Evolutionary conservation across 2,797 vertebrate species (phyloP), one percentile per base, ranked within the genome.

Genomic region (Aeoliscus strigatus): DNA sequence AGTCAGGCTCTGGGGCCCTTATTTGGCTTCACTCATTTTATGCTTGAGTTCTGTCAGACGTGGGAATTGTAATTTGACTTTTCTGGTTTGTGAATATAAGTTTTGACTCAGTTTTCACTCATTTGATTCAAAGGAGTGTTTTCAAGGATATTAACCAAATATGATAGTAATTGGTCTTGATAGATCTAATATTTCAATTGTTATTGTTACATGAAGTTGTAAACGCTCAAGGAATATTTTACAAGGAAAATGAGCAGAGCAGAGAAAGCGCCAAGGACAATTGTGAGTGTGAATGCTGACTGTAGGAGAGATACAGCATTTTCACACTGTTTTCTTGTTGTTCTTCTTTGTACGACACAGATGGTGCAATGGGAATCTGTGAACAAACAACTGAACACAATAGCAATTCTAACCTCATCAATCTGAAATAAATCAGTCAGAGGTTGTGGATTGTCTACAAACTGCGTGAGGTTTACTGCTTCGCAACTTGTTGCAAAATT

Each of bases 71-170:
- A 58, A 77, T 72, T 62, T 60, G 49, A 54, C 52, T 71, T 79
- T 66, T 68, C 66, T 48, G 68, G 66, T 80, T 81, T 74, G 66
- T 72, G 61, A 75, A 51, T 44, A 51, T 44, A 49, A 80, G 60
- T 60, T n/a, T n/a, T n/a, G n/a, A n/a, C n/a, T n/a, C n/a, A n/a
- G n/a, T n/a, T n/a, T n/a, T n/a, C n/a, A n/a, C n/a, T n/a, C n/a
- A n/a, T n/a, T n/a, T n/a, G n/a, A n/a, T n/a, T n/a, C n/a, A n/a
- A n/a, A n/a, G n/a, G n/a, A n/a, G n/a, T n/a, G n/a, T n/a, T n/a
- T n/a, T n/a, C n/a, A n/a, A n/a, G n/a, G n/a, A n/a, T n/a, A n/a
- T n/a, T n/a, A n/a, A n/a, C n/a, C n/a, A n/a, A n/a, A n/a, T n/a
- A n/a, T n/a, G n/a, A n/a, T n/a, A n/a, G n/a, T n/a, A n/a, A n/a